A percentile compares a stretch with the other conserved stretches of the same genome.
Evolutionary conservation across 2,797 vertebrate genomes (phyloP).

Genomic region (Aulostomus chinensis): DNA sequence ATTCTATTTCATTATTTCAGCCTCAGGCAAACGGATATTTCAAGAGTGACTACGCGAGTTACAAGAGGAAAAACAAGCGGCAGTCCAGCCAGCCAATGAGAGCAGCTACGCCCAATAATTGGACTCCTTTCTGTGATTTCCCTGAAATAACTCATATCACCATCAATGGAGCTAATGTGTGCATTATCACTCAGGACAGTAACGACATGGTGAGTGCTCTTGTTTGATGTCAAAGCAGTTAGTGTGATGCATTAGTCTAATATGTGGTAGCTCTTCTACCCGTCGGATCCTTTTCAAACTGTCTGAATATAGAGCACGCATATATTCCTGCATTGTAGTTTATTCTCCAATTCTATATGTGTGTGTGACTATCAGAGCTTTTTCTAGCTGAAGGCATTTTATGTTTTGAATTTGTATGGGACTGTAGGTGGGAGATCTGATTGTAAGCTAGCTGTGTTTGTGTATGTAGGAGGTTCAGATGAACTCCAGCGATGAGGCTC

Average conservation of each 20-base stretch:
- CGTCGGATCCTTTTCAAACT: no score
- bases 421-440: constrained; percentile 52
- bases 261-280: no score
- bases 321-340: background rate
- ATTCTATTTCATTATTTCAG: constrained; percentile 1
- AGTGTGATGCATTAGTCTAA: constrained; percentile 27
- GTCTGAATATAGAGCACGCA: background rate
- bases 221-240: no score
- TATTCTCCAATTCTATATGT: constrained; percentile 12
- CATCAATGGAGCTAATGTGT: constrained; percentile 77
- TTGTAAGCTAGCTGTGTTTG: constrained; percentile 59
- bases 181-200: constrained; percentile 89
- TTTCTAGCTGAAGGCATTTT: no score
- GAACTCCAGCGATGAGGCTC: constrained; percentile 76
- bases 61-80: constrained; percentile 46
- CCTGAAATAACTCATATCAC: constrained; percentile 89
- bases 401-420: constrained; percentile 46
- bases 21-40: constrained; percentile 54
- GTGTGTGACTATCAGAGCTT: background rate
- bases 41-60: constrained; percentile 63
- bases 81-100: background rate
- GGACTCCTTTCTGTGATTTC: constrained; percentile 89
- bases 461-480: constrained; percentile 84
- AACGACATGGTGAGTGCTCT: constrained; percentile 85
- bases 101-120: constrained; percentile 48